Base-by-base conservation (phyloP, 1,140 invertebrate genomes). In the Aphelenchoides avenae region DNA sequence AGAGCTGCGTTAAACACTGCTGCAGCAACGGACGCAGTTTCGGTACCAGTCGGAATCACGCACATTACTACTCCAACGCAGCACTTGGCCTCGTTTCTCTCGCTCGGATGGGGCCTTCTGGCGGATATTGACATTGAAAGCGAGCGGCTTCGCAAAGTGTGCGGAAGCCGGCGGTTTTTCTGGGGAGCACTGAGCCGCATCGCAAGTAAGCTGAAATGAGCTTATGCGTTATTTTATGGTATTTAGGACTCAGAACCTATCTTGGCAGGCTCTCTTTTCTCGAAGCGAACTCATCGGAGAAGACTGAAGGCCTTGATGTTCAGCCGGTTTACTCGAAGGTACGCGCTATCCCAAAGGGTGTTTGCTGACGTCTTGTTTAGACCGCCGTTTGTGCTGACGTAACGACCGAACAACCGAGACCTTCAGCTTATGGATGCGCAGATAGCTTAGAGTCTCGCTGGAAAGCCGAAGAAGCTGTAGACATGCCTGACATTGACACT, bases 71-170 rank as follows among this genome's bases (percentile, higher is more conserved):
- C 68, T 2, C 29, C 30, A 11, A 52, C 37, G 5, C 2, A 30
- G 9, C 42, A 69, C 15, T 44, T 58, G 11, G 53, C 49, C 0
- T 40, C 66, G 13, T 69, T 69, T 49, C 43, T 69, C 20, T 68
- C 65, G 13, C 39, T 69, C 22, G 67, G 67, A 6, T 69, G 68
- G 68, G 67, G 61, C 11, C 52, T 69, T 5, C 57, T 69, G 67
- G 61, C 67, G 26, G 67, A 69, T 54, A 69, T 69, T 41, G 67
- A 69, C 37, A 71, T 69, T 26, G 67, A 69, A 36, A 67, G 63
- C 30, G 67, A 69, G 36, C 46, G 44, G 26, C 64, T 61, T 34
- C 39, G 67, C 34, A 66, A 46, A 51, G 51, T 61, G 18, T 57
- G 70, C 2, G 67, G 67, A 18, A 18, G 11, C 11, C 47, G 57